Base-by-base conservation (phyloP, 1,140 invertebrate species). In the Saccostrea glomerata region DNA sequence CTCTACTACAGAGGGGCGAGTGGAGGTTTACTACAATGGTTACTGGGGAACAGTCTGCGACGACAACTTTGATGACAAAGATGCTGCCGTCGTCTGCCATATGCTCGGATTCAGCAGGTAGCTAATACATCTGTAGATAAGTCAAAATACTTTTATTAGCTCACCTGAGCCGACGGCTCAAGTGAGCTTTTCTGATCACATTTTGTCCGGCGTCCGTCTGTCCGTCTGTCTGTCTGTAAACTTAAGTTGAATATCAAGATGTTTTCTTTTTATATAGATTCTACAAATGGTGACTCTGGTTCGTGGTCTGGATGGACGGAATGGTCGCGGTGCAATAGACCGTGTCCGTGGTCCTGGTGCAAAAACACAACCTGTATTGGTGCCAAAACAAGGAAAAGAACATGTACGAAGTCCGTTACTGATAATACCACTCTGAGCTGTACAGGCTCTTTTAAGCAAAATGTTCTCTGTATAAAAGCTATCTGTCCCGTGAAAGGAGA, bases 61-160 rank as follows among this genome's bases (percentile, higher is more conserved):
- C 30, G 70, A 77, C 30, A 77, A 77, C 13, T 77, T 77, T 25
- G 70, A 36, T 77, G 25, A 77, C 25, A 77, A 77, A 77, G 70
- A 77, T 36, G 70, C 70, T 17, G 70, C 12, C 13, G 70, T 77
- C 25, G 70, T 77, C 70, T 77, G 70, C 9, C 25, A 23, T 15
- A 77, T 77, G 70, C 70, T 77, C 0, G 70, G 70, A 30, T 77
- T 30, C 25, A 77, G 30, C 23, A 77, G 70, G 70, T 77, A n/a
- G n/a, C n/a, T n/a, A n/a, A n/a, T n/a, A n/a, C n/a, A n/a, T n/a
- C n/a, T n/a, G n/a, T n/a, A n/a, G n/a, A n/a, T n/a, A n/a, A n/a
- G n/a, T n/a, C n/a, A n/a, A n/a, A n/a, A n/a, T n/a, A n/a, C n/a
- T n/a, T n/a, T n/a, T n/a, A n/a, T n/a, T n/a, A n/a, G n/a, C n/a